phyloP scores from a whole-genome alignment of 2,797 vertebrate species.

The Hybognathus amarus region DNA sequence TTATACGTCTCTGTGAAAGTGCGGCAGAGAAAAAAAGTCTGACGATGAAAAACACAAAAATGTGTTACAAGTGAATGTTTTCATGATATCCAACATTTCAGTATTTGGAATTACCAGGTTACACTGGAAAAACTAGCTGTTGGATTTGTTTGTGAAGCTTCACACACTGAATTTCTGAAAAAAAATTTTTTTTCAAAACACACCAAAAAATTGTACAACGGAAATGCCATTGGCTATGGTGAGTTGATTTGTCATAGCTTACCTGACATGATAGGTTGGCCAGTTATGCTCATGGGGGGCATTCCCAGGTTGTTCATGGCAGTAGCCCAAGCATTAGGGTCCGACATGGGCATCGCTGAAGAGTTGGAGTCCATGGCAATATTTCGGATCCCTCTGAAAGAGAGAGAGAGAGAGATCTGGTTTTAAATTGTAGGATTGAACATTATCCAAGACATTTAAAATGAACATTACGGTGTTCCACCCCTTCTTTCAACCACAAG shows the following conservation, averaged over 20 bases:
- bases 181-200: too few relatives aligned
- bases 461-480: too few relatives aligned
- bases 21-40: too few relatives aligned
- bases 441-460: too few relatives aligned
- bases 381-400: constrained; percentile 83
- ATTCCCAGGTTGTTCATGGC: constrained; percentile 97
- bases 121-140: background rate
- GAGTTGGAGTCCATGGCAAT: constrained; percentile 87
- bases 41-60: background rate
- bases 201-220: too few relatives aligned
- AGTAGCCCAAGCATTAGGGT: constrained; percentile 90
- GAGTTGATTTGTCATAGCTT: constrained; percentile 45
- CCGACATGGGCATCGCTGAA: constrained; percentile 90
- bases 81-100: background rate
- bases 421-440: too few relatives aligned
- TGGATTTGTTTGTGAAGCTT: background rate
- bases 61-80: background rate
- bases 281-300: constrained; percentile 89
- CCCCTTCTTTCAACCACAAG: too few relatives aligned
- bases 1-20: too few relatives aligned
- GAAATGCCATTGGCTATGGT: background rate
- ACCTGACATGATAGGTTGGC: constrained; percentile 92
- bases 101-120: background rate
- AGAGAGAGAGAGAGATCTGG: background rate
- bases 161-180: too few relatives aligned